Evolutionary conservation across 2,797 vertebrate species (phyloP).

Genomic region (Perdix hodgsoniae): DNA sequence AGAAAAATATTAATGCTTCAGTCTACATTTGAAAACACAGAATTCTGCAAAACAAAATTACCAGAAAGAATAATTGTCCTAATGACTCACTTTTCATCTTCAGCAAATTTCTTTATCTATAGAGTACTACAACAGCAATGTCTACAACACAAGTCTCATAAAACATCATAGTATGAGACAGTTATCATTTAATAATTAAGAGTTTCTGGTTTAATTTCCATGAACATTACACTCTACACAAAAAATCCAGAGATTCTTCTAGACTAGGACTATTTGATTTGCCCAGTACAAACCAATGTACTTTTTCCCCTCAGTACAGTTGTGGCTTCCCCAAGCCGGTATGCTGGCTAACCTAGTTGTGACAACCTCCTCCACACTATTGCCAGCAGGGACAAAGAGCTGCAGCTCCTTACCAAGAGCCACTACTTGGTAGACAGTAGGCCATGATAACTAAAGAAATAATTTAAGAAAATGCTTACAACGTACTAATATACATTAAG

Average conservation of each 20-base stretch:
- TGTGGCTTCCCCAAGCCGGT: background rate
- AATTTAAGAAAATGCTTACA: background rate
- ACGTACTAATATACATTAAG: background rate
- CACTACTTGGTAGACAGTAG: no score
- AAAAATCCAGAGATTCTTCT: background rate
- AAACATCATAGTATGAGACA: background rate
- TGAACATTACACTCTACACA: background rate
- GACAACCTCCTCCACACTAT: background rate
- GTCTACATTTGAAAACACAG: background rate
- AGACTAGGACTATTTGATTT: background rate
- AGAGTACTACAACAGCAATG: background rate
- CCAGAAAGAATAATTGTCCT: background rate
- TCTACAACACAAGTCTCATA: background rate
- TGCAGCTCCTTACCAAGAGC: background rate
- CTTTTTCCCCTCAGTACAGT: background rate
- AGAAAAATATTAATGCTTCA: background rate
- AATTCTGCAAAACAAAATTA: background rate
- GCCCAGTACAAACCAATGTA: background rate
- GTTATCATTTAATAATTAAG: background rate
- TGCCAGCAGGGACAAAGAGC: background rate
- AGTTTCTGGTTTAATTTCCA: background rate
- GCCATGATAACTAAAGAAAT: no score
- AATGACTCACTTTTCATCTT: background rate
- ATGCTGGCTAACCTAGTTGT: no score
- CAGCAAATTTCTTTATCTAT: background rate